A percentile compares a stretch with the other conserved stretches of the same genome.
Conservation (phyloP, 1,140 invertebrate genomes). For the Acromyrmex echinatior region DNA sequence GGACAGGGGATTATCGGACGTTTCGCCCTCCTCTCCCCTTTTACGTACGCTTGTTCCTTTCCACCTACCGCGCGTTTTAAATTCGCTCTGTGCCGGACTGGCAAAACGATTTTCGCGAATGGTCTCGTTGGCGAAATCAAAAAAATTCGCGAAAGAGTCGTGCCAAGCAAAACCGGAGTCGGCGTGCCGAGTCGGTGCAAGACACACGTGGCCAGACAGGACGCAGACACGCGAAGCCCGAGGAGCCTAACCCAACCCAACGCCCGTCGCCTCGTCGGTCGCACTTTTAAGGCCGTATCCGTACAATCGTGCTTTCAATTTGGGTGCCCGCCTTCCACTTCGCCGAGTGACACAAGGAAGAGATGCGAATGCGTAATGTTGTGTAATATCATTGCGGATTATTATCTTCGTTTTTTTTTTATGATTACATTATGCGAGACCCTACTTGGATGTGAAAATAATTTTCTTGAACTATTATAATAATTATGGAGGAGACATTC, state of each 20-base stretch:
- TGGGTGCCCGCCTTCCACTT: background rate
- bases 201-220: slow-evolving; percentile 73
- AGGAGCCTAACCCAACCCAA: slow-evolving; percentile 51
- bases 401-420: background rate
- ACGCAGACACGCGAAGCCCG: slow-evolving; percentile 59
- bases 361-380: slow-evolving; percentile 14
- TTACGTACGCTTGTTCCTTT: slow-evolving; percentile 54
- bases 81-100: slow-evolving; percentile 66
- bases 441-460: no score
- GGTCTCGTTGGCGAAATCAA: slow-evolving; percentile 58
- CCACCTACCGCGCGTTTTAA: slow-evolving; percentile 67
- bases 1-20: slow-evolving; percentile 4
- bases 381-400: background rate
- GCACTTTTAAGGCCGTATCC: slow-evolving; percentile 35
- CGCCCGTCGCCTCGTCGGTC: slow-evolving; percentile 10
- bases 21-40: background rate
- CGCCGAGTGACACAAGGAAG: slow-evolving; percentile 59
- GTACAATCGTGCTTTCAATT: slow-evolving; percentile 60
- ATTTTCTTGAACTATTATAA: no score
- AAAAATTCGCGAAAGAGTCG: slow-evolving; percentile 71
- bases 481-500: no score
- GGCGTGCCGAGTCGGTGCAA: slow-evolving; percentile 32
- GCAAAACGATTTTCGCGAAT: slow-evolving; percentile 67
- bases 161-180: slow-evolving; percentile 14
- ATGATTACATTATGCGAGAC: background rate